Evolutionary conservation across 2,113 vertebrate species (phyloP).

Genomic region (Gorsachius goisagi): DNA sequence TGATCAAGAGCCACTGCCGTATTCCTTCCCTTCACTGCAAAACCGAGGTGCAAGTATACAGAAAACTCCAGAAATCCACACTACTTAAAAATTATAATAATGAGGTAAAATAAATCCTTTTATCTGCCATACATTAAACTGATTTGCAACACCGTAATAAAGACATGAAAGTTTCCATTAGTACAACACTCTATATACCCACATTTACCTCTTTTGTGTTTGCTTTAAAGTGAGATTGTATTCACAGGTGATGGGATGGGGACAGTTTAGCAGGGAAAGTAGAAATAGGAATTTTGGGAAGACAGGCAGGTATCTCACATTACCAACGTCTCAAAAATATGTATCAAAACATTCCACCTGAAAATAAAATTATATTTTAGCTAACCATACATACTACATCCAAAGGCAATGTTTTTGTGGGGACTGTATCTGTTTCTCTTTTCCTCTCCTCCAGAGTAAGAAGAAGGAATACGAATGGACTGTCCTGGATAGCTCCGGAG

Average conservation of each 20-base stretch:
- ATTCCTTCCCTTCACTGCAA: neutral
- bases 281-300: neutral
- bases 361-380: slow-evolving; percentile 42
- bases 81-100: neutral
- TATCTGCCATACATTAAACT: neutral
- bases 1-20: neutral
- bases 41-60: neutral
- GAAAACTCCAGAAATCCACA: neutral
- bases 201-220: neutral
- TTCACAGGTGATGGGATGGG: neutral
- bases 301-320: neutral
- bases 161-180: neutral
- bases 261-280: slow-evolving; percentile 27
- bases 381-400: slow-evolving; percentile 8
- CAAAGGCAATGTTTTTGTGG: slow-evolving; percentile 16
- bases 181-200: neutral
- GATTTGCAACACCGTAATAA: neutral
- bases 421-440: neutral
- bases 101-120: neutral
- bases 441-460: neutral
- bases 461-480: neutral
- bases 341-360: neutral
- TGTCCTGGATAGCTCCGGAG: neutral
- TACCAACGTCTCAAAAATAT: neutral
- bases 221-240: neutral